These are phyloP conservation scores for Netelia fuscicornis DNA, from an alignment of 2,888 invertebrate genomes.

Conservation along the genomic window DNA sequence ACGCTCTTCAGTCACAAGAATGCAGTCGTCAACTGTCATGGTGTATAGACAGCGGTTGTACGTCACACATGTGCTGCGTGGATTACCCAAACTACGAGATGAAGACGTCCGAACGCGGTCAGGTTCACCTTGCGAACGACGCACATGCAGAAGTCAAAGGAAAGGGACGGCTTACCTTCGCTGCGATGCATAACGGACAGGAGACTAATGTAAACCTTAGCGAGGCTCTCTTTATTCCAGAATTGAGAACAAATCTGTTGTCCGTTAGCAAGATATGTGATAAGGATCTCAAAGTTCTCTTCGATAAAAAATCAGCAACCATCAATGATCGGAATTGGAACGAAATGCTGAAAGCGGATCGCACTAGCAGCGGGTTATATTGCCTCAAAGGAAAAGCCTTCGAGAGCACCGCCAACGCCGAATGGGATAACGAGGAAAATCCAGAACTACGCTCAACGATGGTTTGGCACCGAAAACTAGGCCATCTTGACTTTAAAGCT, in stretches of 20 bases:
- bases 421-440: slow-evolving; percentile 13
- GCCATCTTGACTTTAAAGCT: slow-evolving; percentile 49
- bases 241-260: slow-evolving; percentile 51
- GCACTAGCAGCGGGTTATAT: slow-evolving; percentile 13
- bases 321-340: slow-evolving; percentile 43
- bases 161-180: neutral
- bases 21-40: neutral
- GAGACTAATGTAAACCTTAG: slow-evolving; percentile 23
- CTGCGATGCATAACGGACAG: neutral
- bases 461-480: slow-evolving; percentile 48
- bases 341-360: slow-evolving; percentile 19
- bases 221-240: slow-evolving; percentile 20
- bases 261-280: slow-evolving; percentile 59
- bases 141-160: neutral
- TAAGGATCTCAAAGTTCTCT: slow-evolving; percentile 19
- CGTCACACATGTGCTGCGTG: neutral
- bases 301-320: slow-evolving; percentile 25
- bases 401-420: slow-evolving; percentile 14
- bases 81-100: neutral
- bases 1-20: neutral
- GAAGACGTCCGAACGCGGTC: neutral
- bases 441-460: neutral
- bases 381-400: neutral
- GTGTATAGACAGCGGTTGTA: too few relatives aligned
- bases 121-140: neutral